Base-by-base conservation (phyloP, 1,140 invertebrate genomes). In the Drosophila micromelanica region DNA sequence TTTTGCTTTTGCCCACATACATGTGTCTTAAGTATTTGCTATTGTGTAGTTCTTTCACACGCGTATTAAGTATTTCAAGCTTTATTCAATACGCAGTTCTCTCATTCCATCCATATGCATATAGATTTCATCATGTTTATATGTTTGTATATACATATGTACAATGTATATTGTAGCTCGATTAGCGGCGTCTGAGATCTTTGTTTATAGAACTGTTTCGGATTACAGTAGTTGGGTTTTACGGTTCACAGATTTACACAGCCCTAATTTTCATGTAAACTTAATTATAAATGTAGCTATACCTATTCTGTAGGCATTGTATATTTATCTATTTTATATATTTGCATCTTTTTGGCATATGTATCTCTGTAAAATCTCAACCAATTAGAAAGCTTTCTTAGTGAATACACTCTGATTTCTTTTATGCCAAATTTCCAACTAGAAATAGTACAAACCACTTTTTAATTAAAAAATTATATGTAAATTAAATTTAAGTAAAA, bases 171-270 rank as follows among this genome's bases (percentile, higher is more conserved):
- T 52, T 60, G 9, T 23, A 27, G 48, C 38, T 42, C 9, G 45
- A 51, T 59, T 69, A 49, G 54, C 55, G 38, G 23, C 27, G 15
- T 20, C 59, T 49, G 57, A 49, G 45, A 55, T 35, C 49, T 71
- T 48, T 71, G 59, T 71, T 64, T 71, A 63, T 42, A 55, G 17
- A 51, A n/a, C 35, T 43, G 30, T 62, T 40, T 62, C 20, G 40
- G 20, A n/a, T 49, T 61, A 46, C 20, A 15, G 38, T 40, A 38
- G 12, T n/a, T 17, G 30, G 17, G 51, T 12, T 45, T 63, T 17
- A 12, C 20, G 17, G 6, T 45, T n/a, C 32, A 35, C 51, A n/a
- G 54, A 48, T 56, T 71, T 57, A 17, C 17, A 17, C 43, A 9
- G 46, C 8, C 27, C 30, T 17, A 32, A 59, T 15, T 51, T 13